These are phyloP conservation scores for Notolabrus celidotus DNA, from an alignment of 2,797 vertebrate genomes.

Conservation along the genomic window DNA sequence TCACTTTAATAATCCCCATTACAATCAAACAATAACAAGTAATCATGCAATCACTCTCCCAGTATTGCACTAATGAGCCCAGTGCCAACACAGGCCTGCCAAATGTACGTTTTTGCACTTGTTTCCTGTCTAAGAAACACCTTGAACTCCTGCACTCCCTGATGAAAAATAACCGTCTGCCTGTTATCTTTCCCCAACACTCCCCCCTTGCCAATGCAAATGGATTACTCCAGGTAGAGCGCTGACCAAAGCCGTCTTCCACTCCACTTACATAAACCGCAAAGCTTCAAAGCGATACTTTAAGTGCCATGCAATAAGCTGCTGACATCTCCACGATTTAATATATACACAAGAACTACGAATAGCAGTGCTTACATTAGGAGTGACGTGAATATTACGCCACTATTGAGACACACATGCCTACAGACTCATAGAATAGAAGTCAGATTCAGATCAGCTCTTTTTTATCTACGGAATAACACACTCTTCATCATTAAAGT, in stretches of 20 bases:
- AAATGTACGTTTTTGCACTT: slow-evolving; percentile 39
- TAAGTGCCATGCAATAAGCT: slow-evolving; percentile 42
- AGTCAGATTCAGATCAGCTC: slow-evolving; percentile 38
- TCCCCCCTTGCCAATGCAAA: slow-evolving; percentile 45
- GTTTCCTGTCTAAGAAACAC: slow-evolving; percentile 56
- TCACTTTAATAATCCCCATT: slow-evolving; percentile 72
- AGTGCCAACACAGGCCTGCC: slow-evolving; percentile 16
- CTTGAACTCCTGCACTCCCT: slow-evolving; percentile 55
- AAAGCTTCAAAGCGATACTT: slow-evolving; percentile 64
- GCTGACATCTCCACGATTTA: slow-evolving; percentile 5
- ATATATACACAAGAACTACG: slow-evolving; percentile 41
- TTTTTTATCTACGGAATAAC: slow-evolving; percentile 48
- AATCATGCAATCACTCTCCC: slow-evolving; percentile 68
- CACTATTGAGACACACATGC: slow-evolving; percentile 31
- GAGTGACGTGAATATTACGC: slow-evolving; percentile 11
- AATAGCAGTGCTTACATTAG: slow-evolving; percentile 35
- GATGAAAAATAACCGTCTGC: slow-evolving; percentile 59
- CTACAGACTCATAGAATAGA: slow-evolving; percentile 22
- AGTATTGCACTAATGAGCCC: slow-evolving; percentile 65
- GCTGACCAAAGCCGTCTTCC: slow-evolving; percentile 62
- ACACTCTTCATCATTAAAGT: slow-evolving; percentile 49
- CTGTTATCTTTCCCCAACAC: slow-evolving; percentile 63
- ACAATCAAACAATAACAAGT: slow-evolving; percentile 69
- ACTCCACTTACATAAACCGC: slow-evolving; percentile 57
- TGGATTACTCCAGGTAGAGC: slow-evolving; percentile 68